A percentile compares a stretch with the other conserved stretches of the same genome.
Conservation (phyloP, 2,888 invertebrate genomes). For the Chrysopilus asiliformis region DNA sequence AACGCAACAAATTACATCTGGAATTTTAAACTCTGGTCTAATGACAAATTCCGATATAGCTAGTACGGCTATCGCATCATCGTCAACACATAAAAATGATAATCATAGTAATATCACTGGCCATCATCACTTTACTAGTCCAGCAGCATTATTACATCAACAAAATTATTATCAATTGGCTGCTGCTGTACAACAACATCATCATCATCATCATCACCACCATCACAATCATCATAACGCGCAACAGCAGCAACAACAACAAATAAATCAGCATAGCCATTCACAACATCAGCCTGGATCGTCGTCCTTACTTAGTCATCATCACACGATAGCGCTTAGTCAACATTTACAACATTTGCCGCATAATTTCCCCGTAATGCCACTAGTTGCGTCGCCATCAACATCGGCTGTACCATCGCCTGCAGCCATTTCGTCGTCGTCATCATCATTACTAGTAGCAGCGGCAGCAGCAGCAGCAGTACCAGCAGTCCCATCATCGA, state of each 20-base stretch:
- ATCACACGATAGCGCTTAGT: constrained; percentile 2
- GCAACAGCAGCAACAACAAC: constrained; percentile 11
- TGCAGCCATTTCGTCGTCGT: background rate
- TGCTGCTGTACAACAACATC: constrained; percentile 1
- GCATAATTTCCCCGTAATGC: no score
- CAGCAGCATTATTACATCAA: no score
- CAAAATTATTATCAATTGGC: constrained; percentile 12
- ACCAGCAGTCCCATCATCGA: background rate
- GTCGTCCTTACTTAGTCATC: background rate
- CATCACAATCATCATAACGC: constrained; percentile 6
- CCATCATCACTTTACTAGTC: no score
- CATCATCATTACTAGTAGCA: constrained; percentile 3
- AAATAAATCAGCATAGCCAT: constrained; percentile 8
- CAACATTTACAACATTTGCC: no score
- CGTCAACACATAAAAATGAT: no score
- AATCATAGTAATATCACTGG: no score
- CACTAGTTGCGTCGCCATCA: background rate
- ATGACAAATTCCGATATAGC: no score
- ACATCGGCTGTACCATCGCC: background rate
- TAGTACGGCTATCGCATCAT: no score
- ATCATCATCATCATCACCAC: constrained; percentile 12
- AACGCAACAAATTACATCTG: constrained; percentile 10
- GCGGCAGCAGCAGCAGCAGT: constrained; percentile 1
- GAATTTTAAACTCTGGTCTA: no score
- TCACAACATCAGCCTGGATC: constrained; percentile 4